Evolutionary conservation across 2,888 invertebrate species (phyloP).

Genomic region (Sesamia inferens): DNA sequence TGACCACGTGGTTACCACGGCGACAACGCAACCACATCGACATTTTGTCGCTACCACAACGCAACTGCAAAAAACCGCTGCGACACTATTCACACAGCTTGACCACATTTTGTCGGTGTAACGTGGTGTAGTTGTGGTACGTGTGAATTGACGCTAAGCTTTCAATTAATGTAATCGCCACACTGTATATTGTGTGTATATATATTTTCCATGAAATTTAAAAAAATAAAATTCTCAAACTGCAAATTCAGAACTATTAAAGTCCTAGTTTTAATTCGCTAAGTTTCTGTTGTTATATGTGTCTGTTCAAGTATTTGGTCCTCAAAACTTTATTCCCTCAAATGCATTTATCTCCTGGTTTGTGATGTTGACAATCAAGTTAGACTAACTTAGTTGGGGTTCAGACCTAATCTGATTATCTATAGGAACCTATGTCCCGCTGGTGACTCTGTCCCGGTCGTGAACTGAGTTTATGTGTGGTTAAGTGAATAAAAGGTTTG

Average conservation of each 20-base stretch:
- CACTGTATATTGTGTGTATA: too few species aligned
- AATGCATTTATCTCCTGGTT: constrained; percentile 35
- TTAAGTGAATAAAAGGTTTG: constrained; percentile 17
- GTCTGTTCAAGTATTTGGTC: not conserved
- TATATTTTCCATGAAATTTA: too few species aligned
- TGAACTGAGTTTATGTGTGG: not conserved
- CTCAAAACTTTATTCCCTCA: constrained; percentile 11
- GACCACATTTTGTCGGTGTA: too few species aligned
- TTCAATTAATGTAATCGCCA: too few species aligned
- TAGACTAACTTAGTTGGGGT: constrained; percentile 40
- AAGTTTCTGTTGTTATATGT: not conserved
- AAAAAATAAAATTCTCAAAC: not conserved
- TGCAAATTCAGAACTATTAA: not conserved
- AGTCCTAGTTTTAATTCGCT: constrained; percentile 4
- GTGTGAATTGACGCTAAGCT: too few species aligned
- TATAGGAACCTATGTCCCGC: constrained; percentile 37
- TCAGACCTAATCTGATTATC: constrained; percentile 49
- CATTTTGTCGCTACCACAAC: too few species aligned
- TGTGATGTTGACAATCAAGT: constrained; percentile 51
- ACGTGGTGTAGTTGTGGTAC: too few species aligned
- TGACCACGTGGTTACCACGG: too few species aligned
- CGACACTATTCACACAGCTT: too few species aligned
- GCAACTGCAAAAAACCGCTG: too few species aligned
- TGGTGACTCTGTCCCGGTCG: constrained; percentile 36
- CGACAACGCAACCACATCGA: too few species aligned